A percentile compares a stretch with the other conserved stretches of the same genome.
Evolutionary conservation across 2,888 invertebrate species (phyloP).

Genomic region (Bimastos eiseni): DNA sequence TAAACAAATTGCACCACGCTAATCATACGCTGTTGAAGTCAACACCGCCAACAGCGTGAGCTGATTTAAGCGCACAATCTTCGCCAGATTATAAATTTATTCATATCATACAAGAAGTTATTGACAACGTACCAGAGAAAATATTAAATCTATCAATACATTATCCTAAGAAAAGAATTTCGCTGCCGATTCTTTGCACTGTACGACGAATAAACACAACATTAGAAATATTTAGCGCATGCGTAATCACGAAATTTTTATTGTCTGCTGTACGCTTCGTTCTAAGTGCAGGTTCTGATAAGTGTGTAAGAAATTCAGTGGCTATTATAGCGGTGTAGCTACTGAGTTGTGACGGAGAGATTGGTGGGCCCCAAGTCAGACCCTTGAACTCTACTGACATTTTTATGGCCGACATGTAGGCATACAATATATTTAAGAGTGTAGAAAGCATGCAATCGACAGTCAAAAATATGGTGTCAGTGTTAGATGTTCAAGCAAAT

Average conservation of each 20-base stretch:
- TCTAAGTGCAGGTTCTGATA: background rate
- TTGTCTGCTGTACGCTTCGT: background rate
- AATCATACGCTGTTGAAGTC: background rate
- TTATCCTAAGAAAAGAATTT: background rate
- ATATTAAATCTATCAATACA: background rate
- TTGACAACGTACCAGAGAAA: background rate
- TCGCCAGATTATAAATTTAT: background rate
- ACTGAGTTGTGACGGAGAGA: too few species aligned
- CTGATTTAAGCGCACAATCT: background rate
- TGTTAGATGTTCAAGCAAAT: too few species aligned
- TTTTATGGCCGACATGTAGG: too few species aligned
- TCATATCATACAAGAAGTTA: background rate
- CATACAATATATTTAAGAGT: too few species aligned
- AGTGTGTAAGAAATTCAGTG: too few species aligned
- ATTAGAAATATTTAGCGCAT: conserved; percentile 6
- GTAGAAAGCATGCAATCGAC: too few species aligned
- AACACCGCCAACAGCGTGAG: background rate
- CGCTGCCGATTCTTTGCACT: background rate
- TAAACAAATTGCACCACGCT: background rate
- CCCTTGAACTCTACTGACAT: too few species aligned
- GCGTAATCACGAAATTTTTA: background rate
- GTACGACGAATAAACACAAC: background rate
- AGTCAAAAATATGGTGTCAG: too few species aligned
- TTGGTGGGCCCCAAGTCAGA: too few species aligned
- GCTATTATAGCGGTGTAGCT: too few species aligned